These are phyloP conservation scores for Aphaenogaster rudis DNA, from an alignment of 1,140 invertebrate genomes.

Conservation along the genomic window DNA sequence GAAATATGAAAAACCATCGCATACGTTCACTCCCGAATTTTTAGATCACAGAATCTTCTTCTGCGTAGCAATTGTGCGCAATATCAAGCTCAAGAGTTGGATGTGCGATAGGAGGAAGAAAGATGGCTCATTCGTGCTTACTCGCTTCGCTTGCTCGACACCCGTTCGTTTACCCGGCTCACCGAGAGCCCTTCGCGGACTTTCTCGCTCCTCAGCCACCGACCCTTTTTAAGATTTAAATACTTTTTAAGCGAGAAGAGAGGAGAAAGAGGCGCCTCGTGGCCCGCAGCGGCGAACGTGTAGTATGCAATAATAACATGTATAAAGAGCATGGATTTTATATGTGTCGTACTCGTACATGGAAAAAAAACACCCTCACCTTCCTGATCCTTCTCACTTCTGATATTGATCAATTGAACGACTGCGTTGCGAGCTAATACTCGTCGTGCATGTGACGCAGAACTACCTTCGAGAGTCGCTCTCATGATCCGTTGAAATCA, in stretches of 20 bases:
- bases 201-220: constrained; percentile 62
- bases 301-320: constrained; percentile 81
- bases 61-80: not conserved
- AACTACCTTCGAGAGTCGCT: constrained; percentile 48
- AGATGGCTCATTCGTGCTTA: constrained; percentile 27
- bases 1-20: constrained; percentile 2
- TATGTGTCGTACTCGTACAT: constrained; percentile 70
- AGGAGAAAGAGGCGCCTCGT: constrained; percentile 53
- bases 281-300: constrained; percentile 73
- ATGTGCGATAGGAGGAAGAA: not conserved
- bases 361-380: constrained; percentile 33
- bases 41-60: not conserved
- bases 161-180: constrained; percentile 22
- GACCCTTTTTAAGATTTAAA: constrained; percentile 47
- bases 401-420: constrained; percentile 48
- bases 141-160: constrained; percentile 38
- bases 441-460: not conserved
- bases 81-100: not conserved
- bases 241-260: constrained; percentile 62
- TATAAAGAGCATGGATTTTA: constrained; percentile 78
- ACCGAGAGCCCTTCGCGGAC: constrained; percentile 5
- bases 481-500: constrained; percentile 33
- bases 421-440: constrained; percentile 33
- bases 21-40: not conserved
- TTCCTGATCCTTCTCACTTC: constrained; percentile 15